phyloP scores from a whole-genome alignment of 2,797 vertebrate species.

The Crenuchus spilurus region DNA sequence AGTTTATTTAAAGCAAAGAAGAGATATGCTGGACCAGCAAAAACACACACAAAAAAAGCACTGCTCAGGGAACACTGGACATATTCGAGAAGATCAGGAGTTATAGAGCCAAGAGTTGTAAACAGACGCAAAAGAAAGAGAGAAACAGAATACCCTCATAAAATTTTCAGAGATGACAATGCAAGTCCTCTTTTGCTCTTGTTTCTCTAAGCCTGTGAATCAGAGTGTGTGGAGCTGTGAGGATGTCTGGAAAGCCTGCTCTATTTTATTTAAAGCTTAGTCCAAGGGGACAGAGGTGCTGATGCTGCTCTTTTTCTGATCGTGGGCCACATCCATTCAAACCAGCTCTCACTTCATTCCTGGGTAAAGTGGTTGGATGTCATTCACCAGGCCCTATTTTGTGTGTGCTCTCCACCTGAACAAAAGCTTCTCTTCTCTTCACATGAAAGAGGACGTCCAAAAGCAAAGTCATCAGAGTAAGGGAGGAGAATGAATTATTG shows the following conservation, averaged over 20 bases:
- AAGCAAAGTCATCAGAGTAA: constrained; percentile 40
- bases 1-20: constrained; percentile 1
- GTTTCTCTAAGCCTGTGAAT: constrained; percentile 45
- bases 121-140: constrained; percentile 35
- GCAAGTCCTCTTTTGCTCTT: constrained; percentile 47
- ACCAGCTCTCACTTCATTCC: constrained; percentile 55
- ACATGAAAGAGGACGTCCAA: constrained; percentile 36
- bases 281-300: constrained; percentile 65
- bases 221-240: constrained; percentile 28
- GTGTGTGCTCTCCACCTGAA: constrained; percentile 52
- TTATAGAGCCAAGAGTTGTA: constrained; percentile 2
- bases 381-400: constrained; percentile 62
- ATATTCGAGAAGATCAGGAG: constrained; percentile 9
- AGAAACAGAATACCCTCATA: constrained; percentile 60
- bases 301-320: constrained; percentile 66
- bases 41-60: background rate
- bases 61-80: constrained; percentile 1
- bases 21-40: background rate
- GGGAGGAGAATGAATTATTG: constrained; percentile 59
- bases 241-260: constrained; percentile 65
- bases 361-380: constrained; percentile 60
- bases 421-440: constrained; percentile 55
- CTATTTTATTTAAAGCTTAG: constrained; percentile 67
- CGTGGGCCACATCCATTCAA: constrained; percentile 57
- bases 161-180: constrained; percentile 71